These are phyloP conservation scores for Gobiocypris rarus DNA, from an alignment of 2,113 vertebrate species.

Conservation along the genomic window DNA sequence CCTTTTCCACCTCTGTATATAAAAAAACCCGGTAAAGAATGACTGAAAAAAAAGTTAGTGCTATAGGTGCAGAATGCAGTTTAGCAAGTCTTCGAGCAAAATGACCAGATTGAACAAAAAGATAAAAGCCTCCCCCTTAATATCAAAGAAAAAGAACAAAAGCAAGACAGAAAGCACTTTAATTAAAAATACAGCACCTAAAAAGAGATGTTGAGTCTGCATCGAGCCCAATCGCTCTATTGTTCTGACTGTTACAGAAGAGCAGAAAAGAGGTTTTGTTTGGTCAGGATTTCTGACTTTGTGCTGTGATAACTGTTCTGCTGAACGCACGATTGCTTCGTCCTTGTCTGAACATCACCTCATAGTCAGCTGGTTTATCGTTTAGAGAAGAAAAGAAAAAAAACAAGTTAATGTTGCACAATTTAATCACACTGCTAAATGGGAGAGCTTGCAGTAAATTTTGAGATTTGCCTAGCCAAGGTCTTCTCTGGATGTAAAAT, in stretches of 20 bases:
- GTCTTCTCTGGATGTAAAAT: slow-evolving; percentile 43
- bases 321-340: slow-evolving; percentile 68
- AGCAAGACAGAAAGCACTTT: slow-evolving; percentile 67
- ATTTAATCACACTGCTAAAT: slow-evolving; percentile 75
- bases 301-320: slow-evolving; percentile 74
- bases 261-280: slow-evolving; percentile 74
- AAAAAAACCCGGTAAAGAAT: not conserved
- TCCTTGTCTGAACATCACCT: slow-evolving; percentile 68
- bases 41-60: slow-evolving; percentile 22
- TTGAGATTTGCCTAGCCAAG: slow-evolving; percentile 55
- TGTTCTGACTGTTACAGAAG: slow-evolving; percentile 75
- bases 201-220: slow-evolving; percentile 70
- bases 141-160: slow-evolving; percentile 42
- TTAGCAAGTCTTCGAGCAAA: not conserved
- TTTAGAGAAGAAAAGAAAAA: slow-evolving; percentile 63
- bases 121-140: slow-evolving; percentile 48
- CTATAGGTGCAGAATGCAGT: not conserved
- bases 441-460: slow-evolving; percentile 63
- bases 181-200: slow-evolving; percentile 71
- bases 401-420: slow-evolving; percentile 79
- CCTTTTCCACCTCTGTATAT: slow-evolving; percentile 50
- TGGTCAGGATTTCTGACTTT: slow-evolving; percentile 79
- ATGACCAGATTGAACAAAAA: slow-evolving; percentile 41
- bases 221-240: slow-evolving; percentile 65
- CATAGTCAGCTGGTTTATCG: slow-evolving; percentile 70